These are phyloP conservation scores for Brachyptera risi DNA, from an alignment of 2,888 invertebrate genomes.

Conservation along the genomic window DNA sequence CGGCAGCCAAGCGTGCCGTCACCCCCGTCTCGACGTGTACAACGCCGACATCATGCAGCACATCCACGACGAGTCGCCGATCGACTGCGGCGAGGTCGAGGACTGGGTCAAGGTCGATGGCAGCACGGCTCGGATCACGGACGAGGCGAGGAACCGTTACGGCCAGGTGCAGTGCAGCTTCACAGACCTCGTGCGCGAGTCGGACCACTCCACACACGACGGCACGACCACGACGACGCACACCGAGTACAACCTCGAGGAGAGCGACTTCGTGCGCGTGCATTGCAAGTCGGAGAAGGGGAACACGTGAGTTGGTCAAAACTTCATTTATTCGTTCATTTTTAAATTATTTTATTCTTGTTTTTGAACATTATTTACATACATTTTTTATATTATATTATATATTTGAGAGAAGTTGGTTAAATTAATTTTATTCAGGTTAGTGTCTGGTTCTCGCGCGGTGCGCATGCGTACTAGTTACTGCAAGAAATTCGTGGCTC, in stretches of 20 bases:
- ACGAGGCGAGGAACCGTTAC: constrained; percentile 43
- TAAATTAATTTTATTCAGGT: too few species aligned
- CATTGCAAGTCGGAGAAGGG: constrained; percentile 53
- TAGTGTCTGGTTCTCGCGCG: too few species aligned
- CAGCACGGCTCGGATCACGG: constrained; percentile 48
- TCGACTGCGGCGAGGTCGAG: constrained; percentile 58
- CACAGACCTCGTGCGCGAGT: constrained; percentile 64
- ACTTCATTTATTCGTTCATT: too few species aligned
- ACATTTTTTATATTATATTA: too few species aligned
- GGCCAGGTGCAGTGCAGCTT: constrained; percentile 54
- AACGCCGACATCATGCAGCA: constrained; percentile 71
- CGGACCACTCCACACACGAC: constrained; percentile 56
- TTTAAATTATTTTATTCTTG: too few species aligned
- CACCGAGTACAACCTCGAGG: constrained; percentile 56
- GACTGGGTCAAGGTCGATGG: constrained; percentile 71
- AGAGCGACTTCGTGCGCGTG: constrained; percentile 69
- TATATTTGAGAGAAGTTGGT: too few species aligned
- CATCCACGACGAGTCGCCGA: constrained; percentile 56
- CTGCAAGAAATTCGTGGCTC: too few species aligned
- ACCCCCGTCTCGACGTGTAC: constrained; percentile 61
- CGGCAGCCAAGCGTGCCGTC: constrained; percentile 52
- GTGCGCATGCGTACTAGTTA: too few species aligned
- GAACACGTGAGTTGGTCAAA: constrained; percentile 42
- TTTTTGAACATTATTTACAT: too few species aligned
- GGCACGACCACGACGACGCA: constrained; percentile 52